Evolutionary conservation across 64 coral and sea anemone species (phyloP), one percentile per base, ranked within the genome.

Genomic region (Dendrophyllia cribrosa): DNA sequence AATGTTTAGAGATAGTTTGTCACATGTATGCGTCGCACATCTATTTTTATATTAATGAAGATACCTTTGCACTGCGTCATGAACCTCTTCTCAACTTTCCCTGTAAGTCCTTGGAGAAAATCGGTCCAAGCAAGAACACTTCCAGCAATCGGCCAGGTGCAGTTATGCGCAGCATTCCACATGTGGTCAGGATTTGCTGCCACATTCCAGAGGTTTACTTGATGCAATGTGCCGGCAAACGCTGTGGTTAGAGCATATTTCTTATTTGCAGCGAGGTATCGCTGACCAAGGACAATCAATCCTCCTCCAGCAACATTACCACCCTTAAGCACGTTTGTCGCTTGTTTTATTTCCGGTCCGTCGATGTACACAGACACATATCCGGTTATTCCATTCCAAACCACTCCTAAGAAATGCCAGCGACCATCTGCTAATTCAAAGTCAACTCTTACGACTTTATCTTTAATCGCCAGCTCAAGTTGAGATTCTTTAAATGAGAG

Each of bases 101-200:
- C 88, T 79, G 70, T 90, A 26, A 90, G 79, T 19, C 88, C 88
- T 14, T 78, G 88, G 5, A 90, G 75, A 52, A 90, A 90, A 70
- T 73, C 67, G 11, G 58, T 67, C 88, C 88, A 90, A 5, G 88
- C 58, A 34, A 75, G 74, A 49, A 90, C 60, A 66, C 59, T 90
- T 66, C 88, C 88, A 6, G 59, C 88, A 47, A 90, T 47, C 22
- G 72, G 88, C 75, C 59, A 79, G 9, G 64, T 13, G 49, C 88
- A 90, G 60, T 66, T 62, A 14, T 62, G 75, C 9, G 88, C 88
- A 17, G 75, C 59, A 44, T 76, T 90, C 58, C 58, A 63, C 88
- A 90, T 90, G 51, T 79, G 69, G 20, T 79, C 50, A 55, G 64
- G 51, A 69, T 58, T 90, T 7, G 58, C 78, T 13, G 75, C 11